These are phyloP conservation scores for Anguilla rostrata DNA, from an alignment of 2,113 vertebrate genomes.

Conservation along the genomic window DNA sequence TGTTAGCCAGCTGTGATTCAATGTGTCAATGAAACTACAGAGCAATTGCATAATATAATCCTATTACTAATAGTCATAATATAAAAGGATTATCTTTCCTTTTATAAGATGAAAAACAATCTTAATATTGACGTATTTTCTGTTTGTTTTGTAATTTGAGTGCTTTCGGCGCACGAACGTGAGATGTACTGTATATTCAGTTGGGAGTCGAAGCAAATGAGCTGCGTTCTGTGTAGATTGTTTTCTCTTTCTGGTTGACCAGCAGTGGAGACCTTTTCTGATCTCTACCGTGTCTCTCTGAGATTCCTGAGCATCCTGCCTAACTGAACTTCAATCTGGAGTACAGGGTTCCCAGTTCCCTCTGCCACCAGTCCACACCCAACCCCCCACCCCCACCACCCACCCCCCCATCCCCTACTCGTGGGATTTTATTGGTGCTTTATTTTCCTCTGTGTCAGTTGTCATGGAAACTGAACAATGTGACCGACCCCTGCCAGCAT, in stretches of 20 bases:
- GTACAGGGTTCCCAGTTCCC: not conserved
- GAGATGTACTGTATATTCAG: not conserved
- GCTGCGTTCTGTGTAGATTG: not conserved
- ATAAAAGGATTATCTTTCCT: not conserved
- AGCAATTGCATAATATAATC: not conserved
- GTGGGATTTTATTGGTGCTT: constrained; percentile 59
- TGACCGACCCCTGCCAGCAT: constrained; percentile 57
- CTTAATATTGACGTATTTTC: not conserved
- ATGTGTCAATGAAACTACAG: not conserved
- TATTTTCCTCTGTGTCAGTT: constrained; percentile 60
- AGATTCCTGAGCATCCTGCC: constrained; percentile 58
- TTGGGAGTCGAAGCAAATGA: not conserved
- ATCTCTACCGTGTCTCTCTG: constrained; percentile 51
- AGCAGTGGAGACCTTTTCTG: constrained; percentile 53
- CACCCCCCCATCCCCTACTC: not conserved
- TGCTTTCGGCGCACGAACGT: not conserved
- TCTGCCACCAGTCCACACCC: not conserved
- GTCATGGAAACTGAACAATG: constrained; percentile 67
- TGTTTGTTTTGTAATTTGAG: not conserved
- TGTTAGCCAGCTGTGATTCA: not conserved
- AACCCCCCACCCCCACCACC: constrained; percentile 2
- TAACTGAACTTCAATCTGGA: constrained; percentile 34
- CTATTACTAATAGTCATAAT: not conserved
- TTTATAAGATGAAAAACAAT: not conserved
- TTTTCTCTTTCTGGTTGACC: constrained; percentile 22